Base-by-base conservation (phyloP, 2,888 invertebrate genomes). In the Pseudoips prasinana region DNA sequence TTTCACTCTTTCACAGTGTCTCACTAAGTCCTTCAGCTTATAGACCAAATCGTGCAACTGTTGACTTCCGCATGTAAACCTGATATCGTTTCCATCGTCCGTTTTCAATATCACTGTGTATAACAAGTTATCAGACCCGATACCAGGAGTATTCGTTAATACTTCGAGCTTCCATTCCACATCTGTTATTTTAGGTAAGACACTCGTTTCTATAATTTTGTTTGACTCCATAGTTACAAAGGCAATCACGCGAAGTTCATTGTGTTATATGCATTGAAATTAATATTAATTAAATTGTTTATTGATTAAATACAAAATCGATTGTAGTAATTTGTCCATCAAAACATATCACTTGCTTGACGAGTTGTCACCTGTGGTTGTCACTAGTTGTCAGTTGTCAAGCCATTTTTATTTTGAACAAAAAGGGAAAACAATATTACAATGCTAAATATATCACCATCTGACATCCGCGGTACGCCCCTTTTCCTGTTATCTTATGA, bases 41-140 rank as follows among this genome's bases (percentile, higher is more conserved):
- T 91, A 91, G 38, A 93, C 90, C 34, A 93, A 78, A 73, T 93
- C 92, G 59, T 92, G 92, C 26, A 93, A 62, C 58, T 92, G 91
- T 46, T 91, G 92, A 20, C 87, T 88, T 23, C 90, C 91, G 63
- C 93, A 93, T 2, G 89, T 90, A 53, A 93, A 93, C 44, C 81
- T 81, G 8, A 92, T 63, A 55, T 89, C 81, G 19, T 90, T 82
- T 2, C 82, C 82, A 1, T 43, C 46, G 23, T 89, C 79, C 1
- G 78, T 83, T 47, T 84, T 84, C 36, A 89, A 51, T 36, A 82
- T 70, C 22, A 89, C 71, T 10, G 82, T 85, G 48, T 89, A 89
- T 7, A 81, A 47, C 34, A 89, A 66, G 40, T 87, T 87, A 43
- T 88, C 85, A 0, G 83, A 77, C 1, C 80, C 77, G 8, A 81